These are phyloP conservation scores for Stratiolaelaps scimitus DNA, from an alignment of 1,140 invertebrate genomes.

Conservation along the genomic window DNA sequence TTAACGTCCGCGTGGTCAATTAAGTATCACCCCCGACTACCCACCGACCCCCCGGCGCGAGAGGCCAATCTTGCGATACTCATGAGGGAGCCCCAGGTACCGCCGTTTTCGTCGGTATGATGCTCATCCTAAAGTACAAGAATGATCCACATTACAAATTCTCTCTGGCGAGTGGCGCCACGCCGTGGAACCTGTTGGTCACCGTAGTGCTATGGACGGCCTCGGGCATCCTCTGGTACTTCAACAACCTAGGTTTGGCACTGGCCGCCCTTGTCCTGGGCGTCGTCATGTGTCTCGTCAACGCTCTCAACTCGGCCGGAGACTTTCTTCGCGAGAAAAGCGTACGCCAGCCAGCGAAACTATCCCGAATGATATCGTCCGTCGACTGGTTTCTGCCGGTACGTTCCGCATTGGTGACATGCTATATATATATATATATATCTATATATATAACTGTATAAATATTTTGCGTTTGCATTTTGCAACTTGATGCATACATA, in stretches of 20 bases:
- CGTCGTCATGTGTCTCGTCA: background rate
- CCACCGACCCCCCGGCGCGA: too few species aligned
- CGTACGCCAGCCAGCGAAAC: conserved; percentile 14
- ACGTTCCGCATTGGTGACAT: background rate
- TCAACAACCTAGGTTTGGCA: background rate
- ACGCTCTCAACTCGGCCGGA: background rate
- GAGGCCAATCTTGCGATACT: too few species aligned
- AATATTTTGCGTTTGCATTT: too few species aligned
- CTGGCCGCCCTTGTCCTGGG: background rate
- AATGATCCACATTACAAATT: conserved; percentile 26
- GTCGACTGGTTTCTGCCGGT: conserved; percentile 17
- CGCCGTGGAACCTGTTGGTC: conserved; percentile 17
- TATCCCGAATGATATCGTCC: background rate
- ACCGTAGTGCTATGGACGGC: conserved; percentile 16
- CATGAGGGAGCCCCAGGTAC: background rate
- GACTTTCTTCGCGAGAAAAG: conserved; percentile 20
- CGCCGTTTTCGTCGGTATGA: background rate
- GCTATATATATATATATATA: too few species aligned
- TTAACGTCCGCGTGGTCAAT: too few species aligned
- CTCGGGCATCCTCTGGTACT: conserved; percentile 2
- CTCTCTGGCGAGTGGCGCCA: background rate
- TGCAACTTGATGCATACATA: too few species aligned
- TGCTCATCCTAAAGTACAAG: conserved; percentile 21
- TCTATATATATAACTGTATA: too few species aligned
- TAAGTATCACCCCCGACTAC: too few species aligned